Conservation (phyloP, 2,888 invertebrate species). For the Erynnis tages region DNA sequence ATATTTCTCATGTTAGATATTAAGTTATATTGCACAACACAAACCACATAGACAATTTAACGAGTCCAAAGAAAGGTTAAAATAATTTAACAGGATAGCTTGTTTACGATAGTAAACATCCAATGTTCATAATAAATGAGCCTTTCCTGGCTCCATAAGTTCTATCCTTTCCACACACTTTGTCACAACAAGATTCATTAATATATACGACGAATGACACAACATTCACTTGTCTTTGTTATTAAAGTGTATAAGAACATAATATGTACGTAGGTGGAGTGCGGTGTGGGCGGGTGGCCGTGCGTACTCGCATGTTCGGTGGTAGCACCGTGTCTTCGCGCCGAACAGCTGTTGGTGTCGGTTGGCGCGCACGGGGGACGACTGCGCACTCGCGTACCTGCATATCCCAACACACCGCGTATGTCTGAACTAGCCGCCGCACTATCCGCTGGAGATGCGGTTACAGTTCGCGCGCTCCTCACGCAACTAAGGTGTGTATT, state of each 20-base stretch:
- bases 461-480: conserved; percentile 55
- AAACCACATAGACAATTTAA: too few species aligned
- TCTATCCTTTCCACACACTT: too few species aligned
- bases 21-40: too few species aligned
- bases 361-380: conserved; percentile 97
- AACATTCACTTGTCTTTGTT: too few species aligned
- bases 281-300: conserved; percentile 90
- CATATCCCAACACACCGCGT: conserved; percentile 90
- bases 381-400: conserved; percentile 94
- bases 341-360: conserved; percentile 95
- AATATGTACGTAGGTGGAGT: conserved; percentile 83
- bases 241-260: background rate
- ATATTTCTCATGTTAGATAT: too few species aligned
- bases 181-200: too few species aligned
- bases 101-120: too few species aligned
- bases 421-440: conserved; percentile 91
- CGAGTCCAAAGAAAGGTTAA: too few species aligned
- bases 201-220: too few species aligned
- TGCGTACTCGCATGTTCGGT: conserved; percentile 95
- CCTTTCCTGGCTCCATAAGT: too few species aligned
- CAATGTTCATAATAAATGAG: too few species aligned
- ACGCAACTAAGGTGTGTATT: conserved; percentile 77
- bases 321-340: conserved; percentile 93
- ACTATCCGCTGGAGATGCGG: conserved; percentile 67
- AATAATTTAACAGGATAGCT: too few species aligned